Base-by-base conservation (phyloP, 2,888 invertebrate species). In the Malacosoma neustria region DNA sequence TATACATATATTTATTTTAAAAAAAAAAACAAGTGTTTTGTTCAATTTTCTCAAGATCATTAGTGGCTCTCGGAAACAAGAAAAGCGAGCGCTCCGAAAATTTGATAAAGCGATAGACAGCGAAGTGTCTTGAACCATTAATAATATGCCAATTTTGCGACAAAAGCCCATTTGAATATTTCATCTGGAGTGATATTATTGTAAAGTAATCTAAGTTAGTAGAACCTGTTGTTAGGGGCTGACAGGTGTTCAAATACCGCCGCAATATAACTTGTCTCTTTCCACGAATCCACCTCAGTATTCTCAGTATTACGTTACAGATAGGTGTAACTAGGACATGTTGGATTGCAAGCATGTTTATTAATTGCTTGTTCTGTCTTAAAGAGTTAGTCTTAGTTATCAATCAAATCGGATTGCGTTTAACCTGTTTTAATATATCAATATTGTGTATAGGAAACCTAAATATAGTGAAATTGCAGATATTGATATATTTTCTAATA, bases 171-270 rank as follows among this genome's bases (percentile, higher is more conserved):
- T 77, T 71, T 72, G 72, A 72, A 67, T 61, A 71, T 73, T 69
- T 69, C 59, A 63, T 68, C 66, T 70, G 61, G 66, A 70, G 65
- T 67, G 64, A 70, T 68, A 72, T 80, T 73, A 80, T 80, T 82
- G 79, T 74, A 75, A 79, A 79, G 82, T 76, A 81, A 84, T 84
- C 74, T 76, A 80, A 82, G 77, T 84, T 82, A 71, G 72, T 45
- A 69, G 68, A 69, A 57, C 66, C 68, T 55, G 57, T 65, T 61
- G 62, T 61, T 62, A 63, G 61, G 66, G 63, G 67, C 64, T 76
- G 79, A 73, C 75, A 81, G 75, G 72, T 80, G 76, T 73, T 79
- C 72, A 75, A 74, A 74, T 70, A 74, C 65, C 61, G 57, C 54
- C 61, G 60, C n/a, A n/a, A n/a, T n/a, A n/a, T 59, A 52, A 62